These are phyloP conservation scores for Polydrusus cervinus DNA, from an alignment of 2,888 invertebrate species.

Conservation along the genomic window DNA sequence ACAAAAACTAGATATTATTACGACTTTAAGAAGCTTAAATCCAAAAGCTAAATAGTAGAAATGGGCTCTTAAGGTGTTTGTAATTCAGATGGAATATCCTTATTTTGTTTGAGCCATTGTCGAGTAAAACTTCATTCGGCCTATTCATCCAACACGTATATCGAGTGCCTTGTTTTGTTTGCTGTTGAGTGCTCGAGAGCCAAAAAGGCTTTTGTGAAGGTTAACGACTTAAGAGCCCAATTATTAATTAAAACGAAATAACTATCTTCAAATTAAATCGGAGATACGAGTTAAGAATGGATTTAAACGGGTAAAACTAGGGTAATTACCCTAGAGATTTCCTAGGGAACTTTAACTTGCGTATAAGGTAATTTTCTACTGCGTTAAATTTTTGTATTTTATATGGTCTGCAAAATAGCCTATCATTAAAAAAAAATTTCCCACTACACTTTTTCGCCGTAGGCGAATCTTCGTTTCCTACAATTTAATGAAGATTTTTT, in stretches of 20 bases:
- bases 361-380: slow-evolving; percentile 27
- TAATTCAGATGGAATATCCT: slow-evolving; percentile 16
- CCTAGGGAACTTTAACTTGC: slow-evolving; percentile 25
- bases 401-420: slow-evolving; percentile 17
- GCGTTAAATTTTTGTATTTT: slow-evolving; percentile 31
- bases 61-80: not conserved
- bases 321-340: slow-evolving; percentile 34
- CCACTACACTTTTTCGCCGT: not conserved
- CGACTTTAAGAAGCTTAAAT: too few species aligned
- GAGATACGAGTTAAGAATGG: slow-evolving; percentile 39
- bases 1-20: too few species aligned
- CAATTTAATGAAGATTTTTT: too few species aligned
- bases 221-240: slow-evolving; percentile 36
- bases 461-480: not conserved
- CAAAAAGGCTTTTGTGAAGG: slow-evolving; percentile 30
- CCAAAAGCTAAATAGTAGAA: not conserved
- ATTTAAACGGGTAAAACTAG: slow-evolving; percentile 35
- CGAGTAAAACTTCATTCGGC: slow-evolving; percentile 28
- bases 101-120: slow-evolving; percentile 27
- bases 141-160: slow-evolving; percentile 38
- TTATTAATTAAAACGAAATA: slow-evolving; percentile 42
- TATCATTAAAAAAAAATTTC: slow-evolving; percentile 2
- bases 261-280: slow-evolving; percentile 42
- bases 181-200: slow-evolving; percentile 32
- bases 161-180: slow-evolving; percentile 41